phyloP scores from a whole-genome alignment of 2,113 vertebrate species.

The Mustela lutreola region DNA sequence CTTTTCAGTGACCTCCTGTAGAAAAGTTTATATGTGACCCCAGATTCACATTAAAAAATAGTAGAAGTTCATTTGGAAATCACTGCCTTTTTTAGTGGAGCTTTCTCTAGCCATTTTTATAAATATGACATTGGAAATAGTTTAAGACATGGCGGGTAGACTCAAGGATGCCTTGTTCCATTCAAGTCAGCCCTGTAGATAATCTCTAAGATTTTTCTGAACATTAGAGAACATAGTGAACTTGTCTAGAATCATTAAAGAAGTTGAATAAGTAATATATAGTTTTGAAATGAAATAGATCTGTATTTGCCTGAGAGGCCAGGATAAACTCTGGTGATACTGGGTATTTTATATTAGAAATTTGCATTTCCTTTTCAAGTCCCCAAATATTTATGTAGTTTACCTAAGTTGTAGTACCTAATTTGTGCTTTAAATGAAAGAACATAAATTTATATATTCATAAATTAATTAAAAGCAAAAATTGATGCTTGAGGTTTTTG shows the following conservation, averaged over 20 bases:
- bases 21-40: background rate
- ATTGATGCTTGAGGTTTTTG: background rate
- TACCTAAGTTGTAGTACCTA: background rate
- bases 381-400: background rate
- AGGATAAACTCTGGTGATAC: background rate
- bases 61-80: background rate
- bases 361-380: background rate
- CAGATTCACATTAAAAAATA: background rate
- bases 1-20: background rate
- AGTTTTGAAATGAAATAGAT: slow-evolving; percentile 4
- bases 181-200: background rate
- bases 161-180: background rate
- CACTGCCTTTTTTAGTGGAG: background rate
- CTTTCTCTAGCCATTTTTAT: background rate
- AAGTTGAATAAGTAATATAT: background rate
- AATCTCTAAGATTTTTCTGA: background rate
- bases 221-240: background rate
- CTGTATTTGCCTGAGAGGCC: background rate
- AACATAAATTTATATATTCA: background rate
- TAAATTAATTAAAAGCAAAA: background rate
- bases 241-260: background rate
- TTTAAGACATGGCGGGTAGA: background rate
- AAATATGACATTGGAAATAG: background rate
- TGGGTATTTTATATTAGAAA: background rate
- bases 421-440: slow-evolving; percentile 8